Evolutionary conservation across 30 jellyfish, hydroid and myxozoan species (phyloP), one percentile per base, ranked within the genome.

Genomic region (Chrysaora quinquecirrha): DNA sequence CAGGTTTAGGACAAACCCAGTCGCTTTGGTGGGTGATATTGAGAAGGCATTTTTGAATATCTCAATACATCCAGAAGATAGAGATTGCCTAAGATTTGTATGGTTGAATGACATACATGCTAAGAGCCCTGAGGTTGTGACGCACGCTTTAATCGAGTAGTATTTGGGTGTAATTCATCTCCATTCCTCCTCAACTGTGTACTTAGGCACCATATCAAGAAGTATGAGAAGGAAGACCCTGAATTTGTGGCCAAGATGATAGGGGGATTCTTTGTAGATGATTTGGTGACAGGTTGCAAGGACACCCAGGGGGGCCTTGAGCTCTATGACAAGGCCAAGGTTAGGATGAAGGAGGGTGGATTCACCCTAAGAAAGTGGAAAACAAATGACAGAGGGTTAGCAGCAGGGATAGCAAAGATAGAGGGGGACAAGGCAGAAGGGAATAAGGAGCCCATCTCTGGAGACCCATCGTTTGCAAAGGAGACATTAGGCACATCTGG

Each of bases 271-370:
- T 78, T 78, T 78, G 82, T 34, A 7, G 82, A 78, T 43, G 89
- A 78, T 43, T 32, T 78, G 6, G 82, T 78, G 47, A 58, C 89
- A 19, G 82, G 89, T 35, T 28, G 82, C 58, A 16, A 4, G 19
- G 74, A 67, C 60, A 35, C 34, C 33, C 33, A 34, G 54, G 90
- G 4, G 38, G 72, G 74, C 11, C 52, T 61, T 7, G 22, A 11
- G 47, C 90, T 79, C 30, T 79, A 79, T 56, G 73, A 71, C 65
- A 82, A 82, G 79, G 93, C 93, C 71, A 82, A 61, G 38, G 52
- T 16, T 3, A 56, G 80, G 56, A 82, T 82, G 86, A 81, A 49
- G 24, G 90, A 54, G 29, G 90, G 82, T 19, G 90, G 82, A 64
- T 65, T 79, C 56, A 63, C 90, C 54, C 56, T 79, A 3, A 1